These are phyloP conservation scores for Ovibos moschatus DNA, from an alignment of 2,113 vertebrate species.

Conservation along the genomic window DNA sequence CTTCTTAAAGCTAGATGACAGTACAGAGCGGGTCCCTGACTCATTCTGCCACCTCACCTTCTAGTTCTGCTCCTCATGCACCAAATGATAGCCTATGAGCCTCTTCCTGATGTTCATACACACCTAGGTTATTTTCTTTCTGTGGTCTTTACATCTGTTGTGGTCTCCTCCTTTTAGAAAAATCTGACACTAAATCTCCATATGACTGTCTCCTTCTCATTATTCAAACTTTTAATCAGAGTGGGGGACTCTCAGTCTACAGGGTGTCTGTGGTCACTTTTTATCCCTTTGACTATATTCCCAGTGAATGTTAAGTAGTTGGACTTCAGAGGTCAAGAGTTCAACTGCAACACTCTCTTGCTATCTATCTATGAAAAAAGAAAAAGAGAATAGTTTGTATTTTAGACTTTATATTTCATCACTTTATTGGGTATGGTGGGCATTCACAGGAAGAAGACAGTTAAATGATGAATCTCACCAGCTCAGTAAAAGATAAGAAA, in stretches of 20 bases:
- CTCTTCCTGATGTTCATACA: neutral
- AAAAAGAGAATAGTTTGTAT: no score
- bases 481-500: neutral
- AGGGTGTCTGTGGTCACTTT: neutral
- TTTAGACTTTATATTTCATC: neutral
- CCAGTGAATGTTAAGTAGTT: neutral
- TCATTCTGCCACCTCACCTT: neutral
- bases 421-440: neutral
- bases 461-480: accelerated
- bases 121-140: neutral
- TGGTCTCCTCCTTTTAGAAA: neutral
- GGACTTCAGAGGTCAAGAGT: neutral
- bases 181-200: neutral
- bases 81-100: accelerated
- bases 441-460: neutral
- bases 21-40: accelerated
- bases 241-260: neutral
- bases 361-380: neutral
- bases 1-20: neutral
- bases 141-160: neutral
- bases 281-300: neutral
- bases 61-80: accelerated
- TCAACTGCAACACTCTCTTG: neutral
- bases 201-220: neutral
- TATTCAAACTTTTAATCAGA: neutral